Base-by-base conservation (phyloP, 2,888 invertebrate genomes). In the Xanthorhoe spadicearia region DNA sequence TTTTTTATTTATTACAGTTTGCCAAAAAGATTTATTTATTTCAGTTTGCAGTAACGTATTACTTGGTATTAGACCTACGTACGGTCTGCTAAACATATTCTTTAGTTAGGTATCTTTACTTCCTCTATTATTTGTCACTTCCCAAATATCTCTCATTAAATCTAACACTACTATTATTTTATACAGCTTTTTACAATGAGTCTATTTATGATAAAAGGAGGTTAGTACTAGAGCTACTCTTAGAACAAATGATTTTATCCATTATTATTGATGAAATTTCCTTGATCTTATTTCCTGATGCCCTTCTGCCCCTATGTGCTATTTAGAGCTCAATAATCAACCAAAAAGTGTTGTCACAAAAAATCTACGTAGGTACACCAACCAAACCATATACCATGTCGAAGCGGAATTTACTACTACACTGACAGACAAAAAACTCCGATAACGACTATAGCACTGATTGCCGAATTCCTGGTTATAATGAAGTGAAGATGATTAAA, bases 241-340 rank as follows among this genome's bases (percentile, higher is more conserved):
- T 43, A 43, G 38, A 43, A 13, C 13, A 66, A 57, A 77, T 81
- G 74, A 82, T 66, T 77, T n/a, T n/a, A n/a, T n/a, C n/a, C n/a
- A n/a, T n/a, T 74, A 80, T 66, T 58, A 54, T 74, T 68, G 71
- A 75, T 76, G 79, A 79, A 79, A 80, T 80, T 79, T 76, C 73
- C 78, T 64, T 68, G 63, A 54, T 35, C 46, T 38, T 9, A 73
- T 74, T 82, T 79, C 81, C 81, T 75, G 79, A 66, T 67, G 75
- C 72, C 80, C 80, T 79, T 81, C 75, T 73, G 69, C 69, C 72
- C 71, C 72, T 66, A 77, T 79, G 66, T 46, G 65, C 58, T 76
- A 75, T 77, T 73, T 72, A 69, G 67, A 74, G 64, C 73, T 71
- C 77, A 38, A 74, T 70, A 59, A 69, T 63, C 66, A 68, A 67